phyloP scores from a whole-genome alignment of 2,797 vertebrate species.

The Sebastes paucispinis region DNA sequence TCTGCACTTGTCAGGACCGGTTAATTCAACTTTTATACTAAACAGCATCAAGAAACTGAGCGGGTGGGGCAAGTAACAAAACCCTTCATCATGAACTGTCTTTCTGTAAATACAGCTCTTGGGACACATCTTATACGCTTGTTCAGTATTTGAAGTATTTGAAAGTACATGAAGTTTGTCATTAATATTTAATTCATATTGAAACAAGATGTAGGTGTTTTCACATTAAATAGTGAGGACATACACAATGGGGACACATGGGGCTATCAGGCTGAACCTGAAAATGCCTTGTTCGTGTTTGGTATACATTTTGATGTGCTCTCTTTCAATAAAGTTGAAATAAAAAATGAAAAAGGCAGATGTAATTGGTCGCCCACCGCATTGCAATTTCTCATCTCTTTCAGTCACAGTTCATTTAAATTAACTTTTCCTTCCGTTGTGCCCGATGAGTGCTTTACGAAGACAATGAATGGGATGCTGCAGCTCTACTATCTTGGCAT shows the following conservation, averaged over 20 bases:
- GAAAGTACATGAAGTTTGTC: background rate
- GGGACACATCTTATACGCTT: background rate
- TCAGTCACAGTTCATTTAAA: slow-evolving; percentile 2
- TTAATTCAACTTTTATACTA: background rate
- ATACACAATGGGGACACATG: background rate
- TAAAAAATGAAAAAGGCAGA: background rate
- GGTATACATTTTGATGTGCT: too few species aligned
- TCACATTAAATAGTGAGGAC: background rate
- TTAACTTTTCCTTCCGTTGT: background rate
- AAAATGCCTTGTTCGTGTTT: background rate
- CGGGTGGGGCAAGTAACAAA: background rate
- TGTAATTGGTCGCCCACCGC: background rate
- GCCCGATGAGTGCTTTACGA: background rate
- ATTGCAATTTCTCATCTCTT: background rate
- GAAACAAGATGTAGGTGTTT: background rate
- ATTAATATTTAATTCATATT: background rate
- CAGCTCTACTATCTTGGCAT: background rate
- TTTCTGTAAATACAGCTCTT: background rate
- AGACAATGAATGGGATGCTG: slow-evolving; percentile 1
- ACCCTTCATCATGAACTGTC: background rate
- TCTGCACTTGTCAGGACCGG: background rate
- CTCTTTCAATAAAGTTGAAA: too few species aligned
- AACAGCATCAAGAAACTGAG: background rate
- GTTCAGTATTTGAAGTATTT: background rate
- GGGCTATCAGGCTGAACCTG: background rate